Conservation (phyloP, 1,140 invertebrate genomes). For the fruit fly (Drosophila melanogaster) region DNA sequence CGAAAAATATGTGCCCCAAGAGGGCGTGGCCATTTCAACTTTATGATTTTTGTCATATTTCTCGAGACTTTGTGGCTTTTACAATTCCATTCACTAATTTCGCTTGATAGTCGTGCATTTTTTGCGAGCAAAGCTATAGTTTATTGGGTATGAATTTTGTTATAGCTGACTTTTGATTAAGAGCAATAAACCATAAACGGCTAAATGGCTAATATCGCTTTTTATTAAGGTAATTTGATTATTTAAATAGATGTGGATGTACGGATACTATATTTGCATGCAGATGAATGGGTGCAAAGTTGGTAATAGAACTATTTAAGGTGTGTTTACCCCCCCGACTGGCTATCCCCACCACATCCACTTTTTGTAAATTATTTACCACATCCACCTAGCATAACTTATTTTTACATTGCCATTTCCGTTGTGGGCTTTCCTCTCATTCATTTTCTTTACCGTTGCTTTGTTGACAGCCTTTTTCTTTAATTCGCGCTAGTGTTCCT, state of each 20-base stretch:
- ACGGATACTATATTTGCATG: neutral
- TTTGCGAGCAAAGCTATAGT: neutral
- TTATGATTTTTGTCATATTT: constrained; percentile 43
- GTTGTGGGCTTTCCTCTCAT: constrained; percentile 57
- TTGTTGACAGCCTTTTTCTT: constrained; percentile 55
- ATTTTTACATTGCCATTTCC: constrained; percentile 52
- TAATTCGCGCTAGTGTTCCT: constrained; percentile 39
- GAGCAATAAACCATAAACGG: too few relatives aligned
- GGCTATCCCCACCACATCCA: neutral
- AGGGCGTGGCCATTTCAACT: constrained; percentile 29
- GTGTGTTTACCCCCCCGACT: constrained; percentile 1
- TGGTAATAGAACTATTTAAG: constrained; percentile 24
- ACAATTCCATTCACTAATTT: constrained; percentile 47
- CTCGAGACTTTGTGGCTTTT: constrained; percentile 17
- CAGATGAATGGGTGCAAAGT: neutral
- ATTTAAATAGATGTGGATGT: neutral
- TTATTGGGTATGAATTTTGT: neutral
- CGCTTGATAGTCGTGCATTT: neutral
- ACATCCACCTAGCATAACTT: constrained; percentile 49
- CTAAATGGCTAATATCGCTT: too few relatives aligned
- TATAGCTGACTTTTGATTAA: neutral
- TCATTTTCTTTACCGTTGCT: constrained; percentile 61
- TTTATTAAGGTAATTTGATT: too few relatives aligned
- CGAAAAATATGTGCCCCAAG: constrained; percentile 21
- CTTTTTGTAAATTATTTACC: constrained; percentile 20